phyloP scores from a whole-genome alignment of 2,888 invertebrate genomes.

The Diarsia mendica region DNA sequence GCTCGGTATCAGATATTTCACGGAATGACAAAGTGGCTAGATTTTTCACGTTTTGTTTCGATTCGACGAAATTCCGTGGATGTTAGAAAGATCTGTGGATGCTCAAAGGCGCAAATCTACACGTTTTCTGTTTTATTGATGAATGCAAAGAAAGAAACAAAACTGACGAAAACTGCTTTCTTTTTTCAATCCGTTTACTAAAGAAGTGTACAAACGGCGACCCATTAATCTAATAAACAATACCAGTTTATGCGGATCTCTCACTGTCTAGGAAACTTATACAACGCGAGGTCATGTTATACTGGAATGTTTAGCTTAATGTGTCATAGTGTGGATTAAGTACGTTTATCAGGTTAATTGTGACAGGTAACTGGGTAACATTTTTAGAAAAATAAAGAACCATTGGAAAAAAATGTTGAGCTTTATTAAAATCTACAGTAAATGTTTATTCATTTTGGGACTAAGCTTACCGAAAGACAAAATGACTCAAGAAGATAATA shows the following conservation, averaged over 20 bases:
- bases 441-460: neutral
- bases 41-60: slow-evolving; percentile 31
- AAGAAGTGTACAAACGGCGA: neutral
- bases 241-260: too few species aligned
- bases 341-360: neutral
- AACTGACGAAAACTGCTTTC: neutral
- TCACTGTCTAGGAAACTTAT: too few species aligned
- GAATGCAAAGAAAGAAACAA: neutral
- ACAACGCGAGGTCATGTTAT: too few species aligned
- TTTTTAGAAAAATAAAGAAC: neutral
- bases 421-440: neutral
- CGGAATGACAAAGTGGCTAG: slow-evolving; percentile 56
- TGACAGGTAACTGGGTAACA: neutral
- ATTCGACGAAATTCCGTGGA: neutral
- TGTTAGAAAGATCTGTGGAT: neutral
- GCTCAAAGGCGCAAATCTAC: neutral
- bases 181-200: neutral
- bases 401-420: neutral
- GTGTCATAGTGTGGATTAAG: too few species aligned
- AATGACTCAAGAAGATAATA: slow-evolving; percentile 30
- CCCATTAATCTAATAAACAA: too few species aligned
- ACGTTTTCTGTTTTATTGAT: neutral
- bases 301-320: too few species aligned
- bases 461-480: neutral
- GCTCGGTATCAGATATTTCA: slow-evolving; percentile 65